Percentiles rank a stretch among this genome's conserved stretches.
Evolutionary conservation across 2,113 vertebrate species (phyloP).

Genomic region (Pleuronectes platessa): DNA sequence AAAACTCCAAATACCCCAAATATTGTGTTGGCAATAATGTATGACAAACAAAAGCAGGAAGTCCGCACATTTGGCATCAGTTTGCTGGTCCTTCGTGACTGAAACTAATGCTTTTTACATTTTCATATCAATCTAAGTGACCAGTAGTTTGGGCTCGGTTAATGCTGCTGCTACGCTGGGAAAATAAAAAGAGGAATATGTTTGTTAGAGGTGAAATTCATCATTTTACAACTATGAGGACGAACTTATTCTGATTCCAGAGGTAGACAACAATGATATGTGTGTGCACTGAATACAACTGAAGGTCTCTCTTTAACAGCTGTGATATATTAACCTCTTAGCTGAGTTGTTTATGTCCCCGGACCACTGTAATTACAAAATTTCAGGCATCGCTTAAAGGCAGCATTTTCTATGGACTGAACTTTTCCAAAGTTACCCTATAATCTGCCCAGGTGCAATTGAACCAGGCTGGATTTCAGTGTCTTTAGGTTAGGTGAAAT

Average conservation of each 20-base stretch:
- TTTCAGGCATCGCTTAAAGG: slow-evolving; percentile 16
- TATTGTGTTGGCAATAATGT: neutral
- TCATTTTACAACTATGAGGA: neutral
- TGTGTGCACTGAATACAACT: neutral
- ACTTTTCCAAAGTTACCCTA: slow-evolving; percentile 6
- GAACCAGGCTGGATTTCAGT: neutral
- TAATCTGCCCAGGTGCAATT: neutral
- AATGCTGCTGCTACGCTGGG: neutral
- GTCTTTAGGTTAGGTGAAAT: neutral
- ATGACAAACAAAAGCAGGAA: too few species aligned
- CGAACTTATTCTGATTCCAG: neutral
- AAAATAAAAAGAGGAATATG: neutral
- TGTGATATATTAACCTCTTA: neutral
- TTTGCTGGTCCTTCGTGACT: neutral
- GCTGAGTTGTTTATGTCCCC: neutral
- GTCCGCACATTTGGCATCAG: neutral
- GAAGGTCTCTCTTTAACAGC: neutral
- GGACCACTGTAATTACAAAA: neutral
- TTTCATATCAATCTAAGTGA: too few species aligned
- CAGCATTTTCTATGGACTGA: neutral
- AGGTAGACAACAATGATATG: neutral
- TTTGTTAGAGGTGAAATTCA: neutral
- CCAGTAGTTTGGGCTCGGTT: neutral
- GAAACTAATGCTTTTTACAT: too few species aligned
- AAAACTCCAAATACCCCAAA: neutral